Evolutionary conservation across 1,140 invertebrate genomes (phyloP), one percentile per base, ranked within the genome.

Genomic region (Ctenoplectra terminalis): DNA sequence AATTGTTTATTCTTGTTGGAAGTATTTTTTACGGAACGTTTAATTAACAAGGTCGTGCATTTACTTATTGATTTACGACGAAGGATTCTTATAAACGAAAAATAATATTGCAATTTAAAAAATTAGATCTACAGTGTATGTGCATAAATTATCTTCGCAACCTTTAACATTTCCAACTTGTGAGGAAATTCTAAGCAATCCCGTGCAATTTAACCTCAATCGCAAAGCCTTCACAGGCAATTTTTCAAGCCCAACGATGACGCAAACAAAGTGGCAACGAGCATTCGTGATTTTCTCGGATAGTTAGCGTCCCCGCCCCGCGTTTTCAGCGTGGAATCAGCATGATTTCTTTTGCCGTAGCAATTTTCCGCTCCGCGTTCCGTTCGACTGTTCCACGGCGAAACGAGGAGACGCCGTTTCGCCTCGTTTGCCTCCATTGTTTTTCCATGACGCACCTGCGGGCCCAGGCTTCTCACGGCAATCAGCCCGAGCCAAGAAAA

Each of bases 391-490:
- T 70, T 40, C n/a, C 56, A 34, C 29, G 9, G 31, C 20, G 46
- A 71, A 71, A 56, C 54, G 48, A 46, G 26, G 50, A 56, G 48
- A 66, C 61, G 48, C 23, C 54, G 56, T 63, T 50, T 75, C 72
- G 79, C 61, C 26, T 81, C 82, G 77, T 83, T 84, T 75, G 71
- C 54, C 37, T 46, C 23, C 56, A 75, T 84, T 82, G 56, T 82
- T 82, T 74, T 77, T 70, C 73, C 80, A 63, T 23, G 64, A 43
- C 60, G 29, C 46, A 34, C 20, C 61, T 56, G 66, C 26, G 50
- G 61, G n/a, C 48, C 61, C 46, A 61, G 29, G 78, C 70, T 66
- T 64, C 34, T 67, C 73, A 48, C 43, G 31, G 48, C 15, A 66
- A 81, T 76, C 63, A 70, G 26, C 13, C 60, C 4, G n/a, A 23